These are phyloP conservation scores for Hyppa rectilinea DNA, from an alignment of 2,888 invertebrate species.

Conservation along the genomic window DNA sequence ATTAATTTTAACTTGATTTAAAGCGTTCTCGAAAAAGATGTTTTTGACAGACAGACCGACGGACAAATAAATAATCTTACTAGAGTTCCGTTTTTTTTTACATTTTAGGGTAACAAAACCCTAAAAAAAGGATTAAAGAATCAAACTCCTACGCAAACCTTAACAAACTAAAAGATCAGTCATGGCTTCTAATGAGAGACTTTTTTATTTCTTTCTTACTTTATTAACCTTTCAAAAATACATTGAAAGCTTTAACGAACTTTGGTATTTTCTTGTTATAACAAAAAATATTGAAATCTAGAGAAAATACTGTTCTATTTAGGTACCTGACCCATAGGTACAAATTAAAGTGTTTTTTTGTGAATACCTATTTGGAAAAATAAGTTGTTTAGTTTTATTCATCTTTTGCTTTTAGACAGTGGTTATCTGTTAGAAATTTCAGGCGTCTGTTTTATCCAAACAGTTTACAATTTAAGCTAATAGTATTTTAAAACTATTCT, in stretches of 20 bases:
- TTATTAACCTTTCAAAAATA: conserved; percentile 15
- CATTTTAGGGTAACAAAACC: too few species aligned
- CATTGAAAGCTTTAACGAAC: conserved; percentile 10
- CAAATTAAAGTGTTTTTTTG: neutral
- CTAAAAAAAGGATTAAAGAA: neutral
- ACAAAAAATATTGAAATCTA: conserved; percentile 19
- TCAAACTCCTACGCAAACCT: neutral
- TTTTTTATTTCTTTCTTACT: neutral
- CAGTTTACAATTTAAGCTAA: neutral
- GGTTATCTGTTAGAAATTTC: neutral
- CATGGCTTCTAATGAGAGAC: neutral
- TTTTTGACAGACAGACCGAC: neutral
- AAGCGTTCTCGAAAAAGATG: too few species aligned
- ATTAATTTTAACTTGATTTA: too few species aligned
- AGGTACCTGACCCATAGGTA: neutral
- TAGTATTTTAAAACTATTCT: neutral
- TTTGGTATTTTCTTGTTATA: conserved; percentile 13
- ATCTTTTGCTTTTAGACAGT: neutral
- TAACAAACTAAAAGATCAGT: neutral
- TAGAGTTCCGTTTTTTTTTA: too few species aligned
- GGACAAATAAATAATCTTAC: too few species aligned
- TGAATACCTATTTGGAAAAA: neutral
- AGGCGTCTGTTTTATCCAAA: neutral
- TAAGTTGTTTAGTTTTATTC: neutral
- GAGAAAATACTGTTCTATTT: neutral